Evolutionary conservation across 2,113 vertebrate genomes (phyloP), one percentile per base, ranked within the genome.

Genomic region (Hymenochirus boettgeri): DNA sequence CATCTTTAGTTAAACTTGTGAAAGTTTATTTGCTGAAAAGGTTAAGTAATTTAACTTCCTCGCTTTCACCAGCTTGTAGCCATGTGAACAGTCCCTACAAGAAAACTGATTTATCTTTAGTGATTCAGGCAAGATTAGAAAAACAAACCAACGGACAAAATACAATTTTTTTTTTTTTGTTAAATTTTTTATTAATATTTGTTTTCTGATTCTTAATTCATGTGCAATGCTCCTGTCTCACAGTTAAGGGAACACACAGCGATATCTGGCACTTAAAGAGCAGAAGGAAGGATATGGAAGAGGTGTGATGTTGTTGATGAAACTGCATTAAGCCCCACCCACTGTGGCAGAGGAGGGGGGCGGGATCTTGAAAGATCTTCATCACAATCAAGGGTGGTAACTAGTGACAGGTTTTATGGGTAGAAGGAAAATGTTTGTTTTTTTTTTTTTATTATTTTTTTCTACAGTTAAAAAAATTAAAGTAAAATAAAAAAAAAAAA

Each of bases 261-360:
- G 42, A 65, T 65, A 65, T 65, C 62, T 65, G 62, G 62, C 62
- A 65, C 62, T 65, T 65, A 57, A 27, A 65, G 62, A 65, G 62
- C 62, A 57, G 53, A 65, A 21, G 42, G 39, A 39, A 48, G 55
- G 37, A 65, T 65, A 37, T 45, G 45, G 22, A 45, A 52, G 48
- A n/a, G n/a, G 48, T 2, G 46, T 21, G 48, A 23, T 12, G 19
- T 19, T 46, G 53, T 19, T 25, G n/a, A 23, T 25, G 62, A 45
- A 24, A 33, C 17, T 45, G 52, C 62, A 29, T 27, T 54, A 55
- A 46, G 17, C 37, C 62, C 52, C n/a, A 6, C 53, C 39, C 52
- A 24, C 26, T 2, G 26, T 35, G 19, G n/a, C 35, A 21, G 35
- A 7, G 51, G 42, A n/a, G 18, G 10, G n/a, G 18, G 39, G 35